A percentile compares a stretch with the other conserved stretches of the same genome.
These are phyloP conservation scores for Solea senegalensis DNA, from an alignment of 2,113 vertebrate genomes.

Conservation along the genomic window DNA sequence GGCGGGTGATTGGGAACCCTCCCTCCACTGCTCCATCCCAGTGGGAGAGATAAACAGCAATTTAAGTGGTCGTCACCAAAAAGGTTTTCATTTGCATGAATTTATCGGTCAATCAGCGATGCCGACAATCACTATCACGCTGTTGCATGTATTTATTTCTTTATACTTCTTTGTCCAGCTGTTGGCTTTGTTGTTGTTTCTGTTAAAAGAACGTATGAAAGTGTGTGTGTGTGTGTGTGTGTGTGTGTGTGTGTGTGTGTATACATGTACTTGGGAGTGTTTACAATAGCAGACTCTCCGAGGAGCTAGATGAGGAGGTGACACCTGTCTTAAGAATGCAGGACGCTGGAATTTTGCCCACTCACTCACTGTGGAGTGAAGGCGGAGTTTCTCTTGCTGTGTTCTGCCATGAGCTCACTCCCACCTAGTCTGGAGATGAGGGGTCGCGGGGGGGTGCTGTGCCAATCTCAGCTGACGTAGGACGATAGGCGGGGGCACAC, in stretches of 20 bases:
- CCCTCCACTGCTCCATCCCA: slow-evolving; percentile 56
- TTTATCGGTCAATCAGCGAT: slow-evolving; percentile 68
- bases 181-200: slow-evolving; percentile 8
- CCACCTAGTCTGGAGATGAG: too few relatives aligned
- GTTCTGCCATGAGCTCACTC: too few relatives aligned
- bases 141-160: slow-evolving; percentile 39
- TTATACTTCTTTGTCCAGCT: slow-evolving; percentile 20
- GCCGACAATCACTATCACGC: slow-evolving; percentile 55
- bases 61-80: slow-evolving; percentile 58
- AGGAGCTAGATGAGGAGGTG: too few relatives aligned
- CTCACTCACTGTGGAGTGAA: too few relatives aligned
- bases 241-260: neutral
- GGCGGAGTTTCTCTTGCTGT: too few relatives aligned
- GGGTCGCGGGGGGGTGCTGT: too few relatives aligned
- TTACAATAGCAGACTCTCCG: too few relatives aligned
- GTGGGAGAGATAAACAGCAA: slow-evolving; percentile 65
- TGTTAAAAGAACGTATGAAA: neutral
- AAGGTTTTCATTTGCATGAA: slow-evolving; percentile 68
- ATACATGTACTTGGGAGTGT: too few relatives aligned
- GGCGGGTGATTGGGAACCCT: slow-evolving; percentile 68
- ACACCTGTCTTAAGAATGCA: too few relatives aligned
- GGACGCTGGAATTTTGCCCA: too few relatives aligned
- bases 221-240: neutral
- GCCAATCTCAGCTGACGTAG: too few relatives aligned
- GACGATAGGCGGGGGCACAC: too few relatives aligned